Percentiles rank a stretch among this genome's conserved stretches.
Evolutionary conservation across 1,140 invertebrate genomes (phyloP).

Genomic region (Cydia pomonella): DNA sequence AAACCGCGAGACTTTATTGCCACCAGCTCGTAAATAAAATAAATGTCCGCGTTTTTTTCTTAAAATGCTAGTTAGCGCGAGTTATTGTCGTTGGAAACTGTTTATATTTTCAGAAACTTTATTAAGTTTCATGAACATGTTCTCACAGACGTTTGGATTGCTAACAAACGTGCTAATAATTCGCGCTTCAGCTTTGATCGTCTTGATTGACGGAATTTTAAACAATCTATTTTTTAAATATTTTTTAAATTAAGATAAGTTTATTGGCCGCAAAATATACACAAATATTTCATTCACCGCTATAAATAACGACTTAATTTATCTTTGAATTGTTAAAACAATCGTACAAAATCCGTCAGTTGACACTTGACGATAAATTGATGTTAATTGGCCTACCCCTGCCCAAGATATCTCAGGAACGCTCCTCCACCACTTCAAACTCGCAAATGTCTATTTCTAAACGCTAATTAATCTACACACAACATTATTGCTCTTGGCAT

Average conservation of each 20-base stretch:
- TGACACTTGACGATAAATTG: slow-evolving; percentile 71
- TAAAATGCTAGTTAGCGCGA: slow-evolving; percentile 8
- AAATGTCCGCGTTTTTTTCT: slow-evolving; percentile 14
- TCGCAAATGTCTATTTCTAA: slow-evolving; percentile 50
- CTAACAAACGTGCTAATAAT: slow-evolving; percentile 11
- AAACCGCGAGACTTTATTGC: not conserved
- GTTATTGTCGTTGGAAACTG: not conserved
- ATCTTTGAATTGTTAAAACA: slow-evolving; percentile 37
- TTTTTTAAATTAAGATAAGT: not conserved
- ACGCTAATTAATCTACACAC: slow-evolving; percentile 59
- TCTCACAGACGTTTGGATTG: slow-evolving; percentile 10
- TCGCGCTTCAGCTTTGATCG: slow-evolving; percentile 7
- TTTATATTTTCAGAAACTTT: slow-evolving; percentile 22
- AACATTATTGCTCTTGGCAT: slow-evolving; percentile 56
- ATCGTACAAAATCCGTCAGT: slow-evolving; percentile 44
- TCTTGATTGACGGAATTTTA: not conserved
- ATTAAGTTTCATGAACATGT: slow-evolving; percentile 7
- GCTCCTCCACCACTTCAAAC: slow-evolving; percentile 45
- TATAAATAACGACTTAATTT: slow-evolving; percentile 28
- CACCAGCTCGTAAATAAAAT: slow-evolving; percentile 8
- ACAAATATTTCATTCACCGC: slow-evolving; percentile 30
- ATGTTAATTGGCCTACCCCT: slow-evolving; percentile 70
- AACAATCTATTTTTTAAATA: not conserved
- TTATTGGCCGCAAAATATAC: slow-evolving; percentile 17
- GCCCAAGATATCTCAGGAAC: slow-evolving; percentile 42